These are phyloP conservation scores for Mesochorus sp. DNA, from an alignment of 2,888 invertebrate species.

Conservation along the genomic window DNA sequence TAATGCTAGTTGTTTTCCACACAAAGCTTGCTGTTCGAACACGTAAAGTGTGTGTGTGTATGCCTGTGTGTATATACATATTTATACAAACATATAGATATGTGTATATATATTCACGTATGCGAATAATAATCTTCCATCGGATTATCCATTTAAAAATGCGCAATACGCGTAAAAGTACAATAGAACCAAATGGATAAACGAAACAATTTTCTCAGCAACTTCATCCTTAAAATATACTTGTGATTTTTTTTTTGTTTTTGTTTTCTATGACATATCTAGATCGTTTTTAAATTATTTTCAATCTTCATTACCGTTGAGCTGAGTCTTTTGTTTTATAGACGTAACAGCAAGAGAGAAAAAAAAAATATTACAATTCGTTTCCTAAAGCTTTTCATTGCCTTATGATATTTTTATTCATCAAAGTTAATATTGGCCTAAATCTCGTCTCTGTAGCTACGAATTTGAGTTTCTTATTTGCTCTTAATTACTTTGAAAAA, in stretches of 20 bases:
- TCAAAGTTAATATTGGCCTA: slow-evolving; percentile 31
- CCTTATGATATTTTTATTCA: background rate
- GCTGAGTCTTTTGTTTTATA: background rate
- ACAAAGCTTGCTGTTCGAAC: slow-evolving; percentile 61
- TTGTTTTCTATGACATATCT: background rate
- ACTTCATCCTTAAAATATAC: background rate
- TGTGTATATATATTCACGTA: slow-evolving; percentile 3
- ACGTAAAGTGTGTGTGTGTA: slow-evolving; percentile 2
- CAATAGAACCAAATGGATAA: too few species aligned
- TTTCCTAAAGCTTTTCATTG: background rate
- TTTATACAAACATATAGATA: slow-evolving; percentile 2
- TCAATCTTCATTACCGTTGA: background rate
- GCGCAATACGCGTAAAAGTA: background rate
- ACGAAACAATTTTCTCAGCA: background rate
- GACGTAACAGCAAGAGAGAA: background rate
- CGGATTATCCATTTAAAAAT: background rate
- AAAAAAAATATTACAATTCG: background rate
- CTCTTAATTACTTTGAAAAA: background rate
- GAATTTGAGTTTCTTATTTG: background rate
- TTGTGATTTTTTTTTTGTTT: background rate
- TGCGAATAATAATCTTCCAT: slow-evolving; percentile 7
- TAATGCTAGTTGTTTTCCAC: slow-evolving; percentile 51
- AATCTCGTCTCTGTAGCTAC: background rate
- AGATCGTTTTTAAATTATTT: background rate
- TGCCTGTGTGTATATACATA: background rate